Evolutionary conservation across 2,888 invertebrate genomes (phyloP).

Genomic region (Molorchus minor): DNA sequence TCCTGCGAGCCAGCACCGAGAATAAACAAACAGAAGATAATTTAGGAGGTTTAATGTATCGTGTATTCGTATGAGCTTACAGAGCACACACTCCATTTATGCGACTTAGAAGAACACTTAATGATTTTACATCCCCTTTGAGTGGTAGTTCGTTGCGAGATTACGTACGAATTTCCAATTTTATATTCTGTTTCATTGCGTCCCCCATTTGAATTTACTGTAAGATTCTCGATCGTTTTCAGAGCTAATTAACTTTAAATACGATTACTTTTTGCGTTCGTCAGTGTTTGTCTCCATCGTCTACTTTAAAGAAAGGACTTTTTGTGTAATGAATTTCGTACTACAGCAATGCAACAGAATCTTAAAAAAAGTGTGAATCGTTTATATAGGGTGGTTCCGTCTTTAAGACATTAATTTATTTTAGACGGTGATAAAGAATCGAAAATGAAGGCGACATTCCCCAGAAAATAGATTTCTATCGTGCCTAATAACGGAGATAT

Average conservation of each 20-base stretch:
- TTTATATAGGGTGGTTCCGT: too few species aligned
- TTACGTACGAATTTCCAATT: conserved; percentile 26
- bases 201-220: conserved; percentile 15
- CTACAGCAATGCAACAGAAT: too few species aligned
- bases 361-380: too few species aligned
- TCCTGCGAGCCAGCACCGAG: conserved; percentile 28
- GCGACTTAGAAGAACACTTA: conserved; percentile 20
- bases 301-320: too few species aligned
- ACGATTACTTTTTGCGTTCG: too few species aligned
- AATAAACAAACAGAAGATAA: conserved; percentile 56
- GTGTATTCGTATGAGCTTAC: conserved; percentile 19
- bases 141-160: conserved; percentile 18
- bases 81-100: conserved; percentile 16
- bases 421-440: too few species aligned
- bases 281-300: too few species aligned
- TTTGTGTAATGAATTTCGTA: too few species aligned
- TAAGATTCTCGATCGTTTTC: conserved; percentile 18
- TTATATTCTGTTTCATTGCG: conserved; percentile 16
- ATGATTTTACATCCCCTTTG: conserved; percentile 25
- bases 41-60: conserved; percentile 54
- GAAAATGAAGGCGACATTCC: too few species aligned
- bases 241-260: conserved; percentile 22
- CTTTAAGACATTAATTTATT: too few species aligned
- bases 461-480: too few species aligned
- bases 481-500: too few species aligned